Evolutionary conservation across 2,113 vertebrate genomes (phyloP).

Genomic region (Clinocottus analis): DNA sequence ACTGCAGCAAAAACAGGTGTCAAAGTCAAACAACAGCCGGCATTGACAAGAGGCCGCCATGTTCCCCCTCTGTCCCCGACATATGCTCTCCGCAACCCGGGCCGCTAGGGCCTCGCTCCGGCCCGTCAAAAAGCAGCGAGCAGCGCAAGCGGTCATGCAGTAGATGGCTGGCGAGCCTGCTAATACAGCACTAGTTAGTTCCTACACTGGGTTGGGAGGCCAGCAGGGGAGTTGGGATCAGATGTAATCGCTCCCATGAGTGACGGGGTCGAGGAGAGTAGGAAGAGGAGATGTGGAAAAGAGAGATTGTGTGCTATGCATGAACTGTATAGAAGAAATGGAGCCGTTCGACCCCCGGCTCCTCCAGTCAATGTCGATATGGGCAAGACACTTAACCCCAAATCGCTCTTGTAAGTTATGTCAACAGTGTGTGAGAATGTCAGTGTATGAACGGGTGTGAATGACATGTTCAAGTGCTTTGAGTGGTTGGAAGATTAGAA

Average conservation of each 20-base stretch:
- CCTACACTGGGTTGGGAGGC: constrained; percentile 24
- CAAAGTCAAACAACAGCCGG: constrained; percentile 10
- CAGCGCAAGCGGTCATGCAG: constrained; percentile 39
- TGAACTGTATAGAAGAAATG: no score
- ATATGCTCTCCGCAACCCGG: background rate
- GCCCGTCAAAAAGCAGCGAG: constrained; percentile 6
- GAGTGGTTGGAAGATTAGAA: no score
- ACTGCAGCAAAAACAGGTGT: constrained; percentile 25
- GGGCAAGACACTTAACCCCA: no score
- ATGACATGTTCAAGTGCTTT: no score
- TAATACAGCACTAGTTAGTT: constrained; percentile 23
- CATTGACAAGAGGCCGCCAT: constrained; percentile 6
- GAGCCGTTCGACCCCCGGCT: no score
- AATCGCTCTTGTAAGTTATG: no score
- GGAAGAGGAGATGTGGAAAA: background rate
- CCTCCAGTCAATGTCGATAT: no score
- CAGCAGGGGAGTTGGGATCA: constrained; percentile 18
- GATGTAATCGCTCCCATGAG: constrained; percentile 49
- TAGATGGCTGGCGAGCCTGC: constrained; percentile 49
- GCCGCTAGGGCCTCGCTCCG: background rate
- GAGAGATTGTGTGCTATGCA: background rate
- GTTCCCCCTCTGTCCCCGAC: constrained; percentile 4
- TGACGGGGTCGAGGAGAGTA: background rate
- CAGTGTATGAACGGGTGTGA: no score
- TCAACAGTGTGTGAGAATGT: no score